phyloP scores from a whole-genome alignment of 2,797 vertebrate species.

The Bradypodion ventrale region DNA sequence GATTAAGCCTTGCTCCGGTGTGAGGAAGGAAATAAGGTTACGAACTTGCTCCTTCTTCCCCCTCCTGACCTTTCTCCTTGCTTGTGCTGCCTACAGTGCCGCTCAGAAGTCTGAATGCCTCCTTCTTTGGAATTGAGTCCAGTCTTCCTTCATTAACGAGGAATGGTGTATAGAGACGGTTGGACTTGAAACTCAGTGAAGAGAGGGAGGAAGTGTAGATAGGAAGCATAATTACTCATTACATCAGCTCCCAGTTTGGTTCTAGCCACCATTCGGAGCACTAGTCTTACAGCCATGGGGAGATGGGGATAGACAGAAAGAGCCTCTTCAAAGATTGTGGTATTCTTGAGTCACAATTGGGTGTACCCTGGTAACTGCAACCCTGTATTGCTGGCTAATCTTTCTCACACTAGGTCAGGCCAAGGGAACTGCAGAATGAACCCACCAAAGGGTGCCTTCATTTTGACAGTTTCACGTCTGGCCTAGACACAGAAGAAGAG shows the following conservation, averaged over 20 bases:
- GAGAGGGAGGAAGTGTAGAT: neutral
- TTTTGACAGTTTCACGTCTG: too few relatives aligned
- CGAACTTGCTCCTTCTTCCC: constrained; percentile 17
- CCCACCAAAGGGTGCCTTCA: too few relatives aligned
- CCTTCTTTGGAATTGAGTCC: neutral
- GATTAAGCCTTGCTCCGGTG: constrained; percentile 15
- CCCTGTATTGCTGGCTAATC: too few relatives aligned
- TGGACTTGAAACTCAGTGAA: neutral
- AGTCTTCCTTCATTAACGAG: constrained; percentile 12
- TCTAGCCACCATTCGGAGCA: neutral
- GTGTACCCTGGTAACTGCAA: too few relatives aligned
- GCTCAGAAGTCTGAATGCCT: neutral
- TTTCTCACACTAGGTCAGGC: too few relatives aligned
- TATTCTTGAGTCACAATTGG: too few relatives aligned
- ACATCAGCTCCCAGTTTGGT: neutral
- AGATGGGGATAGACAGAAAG: too few relatives aligned
- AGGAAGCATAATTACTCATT: neutral
- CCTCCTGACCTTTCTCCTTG: constrained; percentile 23
- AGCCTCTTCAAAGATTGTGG: too few relatives aligned
- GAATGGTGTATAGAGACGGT: neutral
- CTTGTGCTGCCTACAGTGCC: neutral
- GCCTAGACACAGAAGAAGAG: too few relatives aligned
- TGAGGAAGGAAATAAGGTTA: constrained; percentile 28
- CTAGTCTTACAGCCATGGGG: too few relatives aligned
- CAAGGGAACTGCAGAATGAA: too few relatives aligned